A percentile compares a stretch with the other conserved stretches of the same genome.
phyloP scores from a whole-genome alignment of 2,797 vertebrate genomes.

The Heterohyrax brucei region DNA sequence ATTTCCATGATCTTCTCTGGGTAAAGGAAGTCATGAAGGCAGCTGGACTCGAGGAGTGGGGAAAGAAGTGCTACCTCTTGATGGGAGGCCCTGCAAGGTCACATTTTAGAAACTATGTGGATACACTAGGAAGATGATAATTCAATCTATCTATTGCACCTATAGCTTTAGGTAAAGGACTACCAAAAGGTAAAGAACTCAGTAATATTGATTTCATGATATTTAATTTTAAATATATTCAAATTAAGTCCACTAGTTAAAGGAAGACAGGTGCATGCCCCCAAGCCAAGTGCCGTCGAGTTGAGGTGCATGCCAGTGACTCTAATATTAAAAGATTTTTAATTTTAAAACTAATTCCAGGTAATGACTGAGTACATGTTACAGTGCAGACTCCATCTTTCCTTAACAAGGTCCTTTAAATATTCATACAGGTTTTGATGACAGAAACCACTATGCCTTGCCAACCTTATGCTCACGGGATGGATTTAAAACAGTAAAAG shows the following conservation, averaged over 20 bases:
- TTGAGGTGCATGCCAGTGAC: background rate
- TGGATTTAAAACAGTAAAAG: background rate
- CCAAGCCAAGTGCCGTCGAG: no score
- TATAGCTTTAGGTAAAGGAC: background rate
- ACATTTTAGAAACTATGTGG: background rate
- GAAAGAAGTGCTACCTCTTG: background rate
- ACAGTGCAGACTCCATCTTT: background rate
- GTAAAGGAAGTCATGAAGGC: background rate
- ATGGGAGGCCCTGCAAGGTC: background rate
- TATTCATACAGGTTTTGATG: conserved; percentile 37
- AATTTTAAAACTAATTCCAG: conserved; percentile 32
- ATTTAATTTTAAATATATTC: background rate
- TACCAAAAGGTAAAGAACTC: background rate
- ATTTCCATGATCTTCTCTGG: background rate
- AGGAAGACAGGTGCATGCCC: background rate
- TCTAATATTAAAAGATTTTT: conserved; percentile 43
- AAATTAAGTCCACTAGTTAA: background rate
- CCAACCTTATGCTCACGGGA: background rate
- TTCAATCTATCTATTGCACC: background rate
- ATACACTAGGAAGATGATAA: background rate
- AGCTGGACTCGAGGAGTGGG: background rate
- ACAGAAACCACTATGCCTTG: conserved; percentile 30
- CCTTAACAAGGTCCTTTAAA: background rate
- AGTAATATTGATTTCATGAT: background rate
- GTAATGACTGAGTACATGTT: conserved; percentile 9